Evolutionary conservation across 2,797 vertebrate genomes (phyloP).

Genomic region (Bradypus variegatus): DNA sequence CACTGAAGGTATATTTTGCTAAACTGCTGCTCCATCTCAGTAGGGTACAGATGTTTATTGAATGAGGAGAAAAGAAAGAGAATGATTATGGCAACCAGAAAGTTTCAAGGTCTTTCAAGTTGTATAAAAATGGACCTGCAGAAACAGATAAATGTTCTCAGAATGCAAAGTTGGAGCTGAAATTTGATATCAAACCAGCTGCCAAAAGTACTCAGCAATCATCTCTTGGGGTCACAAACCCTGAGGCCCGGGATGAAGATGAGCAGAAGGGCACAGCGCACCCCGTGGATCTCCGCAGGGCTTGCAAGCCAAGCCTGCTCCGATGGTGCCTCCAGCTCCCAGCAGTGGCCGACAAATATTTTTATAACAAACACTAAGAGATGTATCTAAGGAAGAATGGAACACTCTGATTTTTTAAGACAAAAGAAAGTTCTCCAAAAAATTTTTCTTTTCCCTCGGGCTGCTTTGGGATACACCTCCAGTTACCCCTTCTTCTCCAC

Average conservation of each 20-base stretch:
- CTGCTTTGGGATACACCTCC: neutral
- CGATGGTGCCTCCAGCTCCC: too few species aligned
- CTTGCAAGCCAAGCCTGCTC: too few species aligned
- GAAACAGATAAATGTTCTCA: conserved; percentile 68
- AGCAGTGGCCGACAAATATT: too few species aligned
- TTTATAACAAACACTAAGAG: neutral
- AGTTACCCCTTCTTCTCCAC: neutral
- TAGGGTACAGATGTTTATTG: conserved; percentile 67
- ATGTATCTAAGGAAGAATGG: neutral
- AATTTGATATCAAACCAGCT: conserved; percentile 72
- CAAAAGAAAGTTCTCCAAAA: neutral
- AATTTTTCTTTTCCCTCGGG: neutral
- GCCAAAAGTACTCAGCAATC: conserved; percentile 77
- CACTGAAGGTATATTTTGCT: conserved; percentile 65
- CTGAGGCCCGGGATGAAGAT: too few species aligned
- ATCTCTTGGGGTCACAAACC: conserved; percentile 76
- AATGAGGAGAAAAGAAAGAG: conserved; percentile 70
- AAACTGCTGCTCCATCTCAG: conserved; percentile 66
- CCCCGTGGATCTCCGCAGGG: too few species aligned
- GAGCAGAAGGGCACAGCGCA: too few species aligned
- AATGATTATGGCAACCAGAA: conserved; percentile 69
- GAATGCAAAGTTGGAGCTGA: conserved; percentile 70
- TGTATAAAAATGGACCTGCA: conserved; percentile 69
- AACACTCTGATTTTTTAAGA: neutral
- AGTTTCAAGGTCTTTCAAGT: conserved; percentile 70